Conservation (phyloP, 2,113 vertebrate genomes). For the Vulpes vulpes region DNA sequence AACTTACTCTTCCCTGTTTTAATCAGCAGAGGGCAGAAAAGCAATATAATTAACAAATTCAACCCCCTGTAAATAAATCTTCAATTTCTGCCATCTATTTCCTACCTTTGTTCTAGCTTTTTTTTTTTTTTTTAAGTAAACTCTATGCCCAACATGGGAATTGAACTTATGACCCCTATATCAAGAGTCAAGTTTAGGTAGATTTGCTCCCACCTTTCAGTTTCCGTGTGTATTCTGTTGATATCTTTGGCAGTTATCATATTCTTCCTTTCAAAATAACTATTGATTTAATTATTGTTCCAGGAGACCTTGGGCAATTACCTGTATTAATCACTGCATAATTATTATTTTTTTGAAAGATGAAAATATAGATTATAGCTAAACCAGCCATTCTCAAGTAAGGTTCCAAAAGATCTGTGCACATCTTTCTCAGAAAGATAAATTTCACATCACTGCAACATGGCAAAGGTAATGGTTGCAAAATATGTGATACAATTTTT, state of each 20-base stretch:
- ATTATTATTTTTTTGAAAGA: not conserved
- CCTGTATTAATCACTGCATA: not conserved
- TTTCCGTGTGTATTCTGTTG: not conserved
- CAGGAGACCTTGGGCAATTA: not conserved
- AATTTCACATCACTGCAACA: not conserved
- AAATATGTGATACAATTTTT: not conserved
- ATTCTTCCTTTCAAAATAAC: not conserved
- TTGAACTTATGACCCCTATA: not conserved
- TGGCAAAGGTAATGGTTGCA: not conserved
- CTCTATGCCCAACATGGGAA: not conserved
- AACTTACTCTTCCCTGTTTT: not conserved
- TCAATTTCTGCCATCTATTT: not conserved
- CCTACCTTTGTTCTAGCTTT: not conserved
- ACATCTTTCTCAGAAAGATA: not conserved
- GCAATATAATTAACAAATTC: not conserved
- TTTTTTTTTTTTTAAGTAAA: not conserved
- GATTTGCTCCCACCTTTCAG: not conserved
- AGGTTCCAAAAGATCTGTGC: not conserved
- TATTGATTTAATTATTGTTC: not conserved
- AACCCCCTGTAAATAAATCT: not conserved
- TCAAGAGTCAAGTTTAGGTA: not conserved
- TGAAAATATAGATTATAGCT: not conserved
- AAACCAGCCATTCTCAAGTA: not conserved
- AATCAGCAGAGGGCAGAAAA: constrained; percentile 36
- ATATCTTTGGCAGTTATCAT: not conserved